A percentile compares a stretch with the other conserved stretches of the same genome.
phyloP scores from a whole-genome alignment of 2,113 vertebrate genomes.

The Oryzias curvinotus region DNA sequence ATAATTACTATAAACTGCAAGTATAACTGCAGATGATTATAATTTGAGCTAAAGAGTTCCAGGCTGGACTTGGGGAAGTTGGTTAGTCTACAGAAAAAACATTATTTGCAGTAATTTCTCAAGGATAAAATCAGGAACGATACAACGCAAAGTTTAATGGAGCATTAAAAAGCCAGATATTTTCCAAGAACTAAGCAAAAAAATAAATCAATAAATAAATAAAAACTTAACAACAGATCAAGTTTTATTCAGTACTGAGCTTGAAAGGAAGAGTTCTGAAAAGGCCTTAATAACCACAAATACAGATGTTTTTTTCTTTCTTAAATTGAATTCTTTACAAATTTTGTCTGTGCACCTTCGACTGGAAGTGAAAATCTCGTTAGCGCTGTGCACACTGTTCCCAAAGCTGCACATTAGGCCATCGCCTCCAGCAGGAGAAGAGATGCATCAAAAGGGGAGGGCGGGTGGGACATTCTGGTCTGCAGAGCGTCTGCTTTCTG shows the following conservation, averaged over 20 bases:
- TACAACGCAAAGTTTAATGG: no score
- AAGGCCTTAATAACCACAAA: no score
- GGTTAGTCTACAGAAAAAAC: background rate
- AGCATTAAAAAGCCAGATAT: no score
- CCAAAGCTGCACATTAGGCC: constrained; percentile 3
- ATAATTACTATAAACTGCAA: background rate
- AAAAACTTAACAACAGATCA: no score
- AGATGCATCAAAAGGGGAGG: constrained; percentile 4
- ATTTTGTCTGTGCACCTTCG: background rate
- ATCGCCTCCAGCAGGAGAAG: constrained; percentile 9
- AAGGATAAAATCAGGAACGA: no score
- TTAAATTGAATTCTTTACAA: background rate
- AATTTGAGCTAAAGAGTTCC: background rate
- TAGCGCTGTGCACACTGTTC: background rate
- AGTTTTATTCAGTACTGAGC: no score
- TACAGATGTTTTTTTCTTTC: background rate
- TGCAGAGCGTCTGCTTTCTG: background rate
- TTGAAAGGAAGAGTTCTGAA: no score
- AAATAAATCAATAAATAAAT: no score
- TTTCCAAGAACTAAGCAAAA: no score
- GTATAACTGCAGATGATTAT: background rate
- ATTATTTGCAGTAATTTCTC: background rate
- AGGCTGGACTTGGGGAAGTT: background rate
- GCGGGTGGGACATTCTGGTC: background rate
- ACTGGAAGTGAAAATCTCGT: constrained; percentile 6